These are phyloP conservation scores for Falco punctatus DNA, from an alignment of 2,113 vertebrate species.

Conservation along the genomic window DNA sequence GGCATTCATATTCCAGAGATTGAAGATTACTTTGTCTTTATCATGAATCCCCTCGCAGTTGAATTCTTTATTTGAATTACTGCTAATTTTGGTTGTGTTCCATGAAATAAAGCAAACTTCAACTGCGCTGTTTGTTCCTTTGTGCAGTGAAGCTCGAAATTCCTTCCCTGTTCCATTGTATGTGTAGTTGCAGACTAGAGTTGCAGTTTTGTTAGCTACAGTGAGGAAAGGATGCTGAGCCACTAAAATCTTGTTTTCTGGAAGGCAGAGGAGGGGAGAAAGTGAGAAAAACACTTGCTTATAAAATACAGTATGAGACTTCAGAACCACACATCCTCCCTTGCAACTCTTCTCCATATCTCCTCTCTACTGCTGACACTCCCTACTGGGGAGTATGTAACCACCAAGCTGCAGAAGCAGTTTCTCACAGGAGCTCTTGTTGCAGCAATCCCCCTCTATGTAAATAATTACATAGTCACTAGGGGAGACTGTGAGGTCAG, in stretches of 20 bases:
- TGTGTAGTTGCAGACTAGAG: conserved; percentile 72
- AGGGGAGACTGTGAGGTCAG: not conserved
- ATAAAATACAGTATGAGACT: conserved; percentile 10
- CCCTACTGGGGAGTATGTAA: not conserved
- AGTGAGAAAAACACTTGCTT: conserved; percentile 51
- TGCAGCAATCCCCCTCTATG: not conserved
- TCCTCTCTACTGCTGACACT: not conserved
- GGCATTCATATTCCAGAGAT: conserved; percentile 64
- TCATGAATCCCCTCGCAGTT: conserved; percentile 47
- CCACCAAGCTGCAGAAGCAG: not conserved
- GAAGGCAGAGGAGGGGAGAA: not conserved
- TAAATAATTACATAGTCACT: not conserved
- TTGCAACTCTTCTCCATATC: not conserved
- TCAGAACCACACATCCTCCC: conserved; percentile 9
- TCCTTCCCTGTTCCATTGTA: conserved; percentile 69
- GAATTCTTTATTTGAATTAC: conserved; percentile 45
- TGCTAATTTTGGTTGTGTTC: conserved; percentile 39
- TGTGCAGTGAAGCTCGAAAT: conserved; percentile 72
- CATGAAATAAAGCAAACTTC: conserved; percentile 72
- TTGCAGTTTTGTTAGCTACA: conserved; percentile 47
- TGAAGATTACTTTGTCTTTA: conserved; percentile 73
- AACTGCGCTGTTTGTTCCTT: conserved; percentile 67
- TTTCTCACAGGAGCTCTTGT: not conserved
- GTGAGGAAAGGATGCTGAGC: conserved; percentile 63
- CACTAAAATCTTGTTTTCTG: conserved; percentile 78